Conservation (phyloP, 2,888 invertebrate genomes). For the Napeogenes sylphis region DNA sequence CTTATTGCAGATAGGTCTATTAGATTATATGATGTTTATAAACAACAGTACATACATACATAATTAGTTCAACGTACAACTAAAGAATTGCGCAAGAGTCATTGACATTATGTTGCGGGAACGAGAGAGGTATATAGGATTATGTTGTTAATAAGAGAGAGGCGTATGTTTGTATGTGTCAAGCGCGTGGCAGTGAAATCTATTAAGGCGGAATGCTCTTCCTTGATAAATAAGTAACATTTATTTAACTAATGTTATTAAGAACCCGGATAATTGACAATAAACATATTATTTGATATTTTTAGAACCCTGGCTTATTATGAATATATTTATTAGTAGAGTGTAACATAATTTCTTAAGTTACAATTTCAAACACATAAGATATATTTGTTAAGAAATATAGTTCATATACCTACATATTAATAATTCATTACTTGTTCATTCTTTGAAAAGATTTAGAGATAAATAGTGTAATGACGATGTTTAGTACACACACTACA, state of each 20-base stretch:
- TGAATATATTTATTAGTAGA: background rate
- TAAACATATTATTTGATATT: too few species aligned
- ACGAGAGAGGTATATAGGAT: slow-evolving; percentile 35
- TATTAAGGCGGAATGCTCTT: slow-evolving; percentile 45
- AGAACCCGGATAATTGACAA: background rate
- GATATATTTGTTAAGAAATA: too few species aligned
- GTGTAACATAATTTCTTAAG: too few species aligned
- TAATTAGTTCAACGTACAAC: slow-evolving; percentile 6
- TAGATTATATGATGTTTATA: background rate
- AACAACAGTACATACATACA: background rate
- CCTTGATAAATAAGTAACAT: background rate
- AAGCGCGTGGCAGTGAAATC: slow-evolving; percentile 57
- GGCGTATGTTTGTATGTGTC: slow-evolving; percentile 42
- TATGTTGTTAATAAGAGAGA: slow-evolving; percentile 38
- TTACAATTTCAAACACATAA: too few species aligned
- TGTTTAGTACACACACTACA: too few species aligned
- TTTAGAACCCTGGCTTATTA: background rate
- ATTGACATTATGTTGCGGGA: slow-evolving; percentile 40
- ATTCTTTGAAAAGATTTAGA: too few species aligned
- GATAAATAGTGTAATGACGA: too few species aligned
- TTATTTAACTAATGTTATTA: background rate
- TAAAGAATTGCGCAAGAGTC: slow-evolving; percentile 32
- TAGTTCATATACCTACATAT: too few species aligned
- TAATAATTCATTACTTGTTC: too few species aligned
- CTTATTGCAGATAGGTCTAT: background rate